Evolutionary conservation across 2,113 vertebrate species (phyloP).

Genomic region (Motacilla alba): DNA sequence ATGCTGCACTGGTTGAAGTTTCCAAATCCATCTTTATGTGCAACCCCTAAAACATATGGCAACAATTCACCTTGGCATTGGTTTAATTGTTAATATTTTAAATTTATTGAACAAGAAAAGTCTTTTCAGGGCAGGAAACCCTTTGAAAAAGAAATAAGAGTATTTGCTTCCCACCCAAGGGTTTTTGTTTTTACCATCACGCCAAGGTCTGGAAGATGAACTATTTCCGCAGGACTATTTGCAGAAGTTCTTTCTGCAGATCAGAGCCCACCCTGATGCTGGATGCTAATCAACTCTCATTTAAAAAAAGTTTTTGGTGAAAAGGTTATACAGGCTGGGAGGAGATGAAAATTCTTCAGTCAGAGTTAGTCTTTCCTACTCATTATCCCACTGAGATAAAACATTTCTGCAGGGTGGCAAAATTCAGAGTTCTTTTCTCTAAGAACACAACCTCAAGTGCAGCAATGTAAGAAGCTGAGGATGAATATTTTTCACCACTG

Average conservation of each 20-base stretch:
- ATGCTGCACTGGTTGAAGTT: background rate
- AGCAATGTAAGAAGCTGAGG: background rate
- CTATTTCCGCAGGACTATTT: background rate
- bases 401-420: background rate
- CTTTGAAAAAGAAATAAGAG: background rate
- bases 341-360: background rate
- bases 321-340: background rate
- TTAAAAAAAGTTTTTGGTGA: background rate
- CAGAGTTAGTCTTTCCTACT: background rate
- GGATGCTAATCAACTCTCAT: background rate
- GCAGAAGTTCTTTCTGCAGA: background rate
- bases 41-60: background rate
- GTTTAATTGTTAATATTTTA: slow-evolving; percentile 26
- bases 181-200: background rate
- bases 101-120: slow-evolving; percentile 7
- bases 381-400: background rate
- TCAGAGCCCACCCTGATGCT: background rate
- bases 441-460: background rate
- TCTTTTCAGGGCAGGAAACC: background rate
- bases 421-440: background rate
- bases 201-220: background rate
- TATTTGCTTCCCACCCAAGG: background rate
- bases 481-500: background rate
- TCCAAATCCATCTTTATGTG: background rate
- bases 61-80: slow-evolving; percentile 34